A percentile compares a stretch with the other conserved stretches of the same genome.
phyloP scores from a whole-genome alignment of 2,113 vertebrate species.

The Phycodurus eques region DNA sequence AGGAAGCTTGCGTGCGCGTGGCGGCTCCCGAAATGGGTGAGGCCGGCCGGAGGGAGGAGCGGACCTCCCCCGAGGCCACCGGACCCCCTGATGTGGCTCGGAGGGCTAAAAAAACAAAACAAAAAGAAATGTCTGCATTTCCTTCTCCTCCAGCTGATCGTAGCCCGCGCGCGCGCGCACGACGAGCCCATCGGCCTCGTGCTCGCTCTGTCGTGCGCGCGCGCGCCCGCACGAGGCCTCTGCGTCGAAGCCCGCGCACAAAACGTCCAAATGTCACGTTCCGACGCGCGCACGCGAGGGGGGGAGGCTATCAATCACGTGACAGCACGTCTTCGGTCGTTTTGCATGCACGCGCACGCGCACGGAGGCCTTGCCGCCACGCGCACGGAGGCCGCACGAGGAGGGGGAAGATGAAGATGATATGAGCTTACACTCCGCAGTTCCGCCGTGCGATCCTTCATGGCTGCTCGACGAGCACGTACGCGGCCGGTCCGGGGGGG shows the following conservation, averaged over 20 bases:
- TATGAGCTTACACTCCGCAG: conserved; percentile 60
- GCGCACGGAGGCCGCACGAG: not conserved
- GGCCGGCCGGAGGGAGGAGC: conserved; percentile 18
- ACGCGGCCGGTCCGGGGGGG: conserved; percentile 31
- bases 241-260: conserved; percentile 28
- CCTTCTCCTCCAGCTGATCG: conserved; percentile 27
- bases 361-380: conserved; percentile 15
- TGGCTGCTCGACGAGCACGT: conserved; percentile 52
- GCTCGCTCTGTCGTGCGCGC: conserved; percentile 26
- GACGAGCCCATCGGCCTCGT: conserved; percentile 20
- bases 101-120: not conserved
- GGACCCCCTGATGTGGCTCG: conserved; percentile 1
- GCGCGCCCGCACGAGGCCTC: conserved; percentile 29
- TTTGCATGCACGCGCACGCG: conserved; percentile 31
- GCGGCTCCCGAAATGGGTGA: conserved; percentile 45
- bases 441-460: conserved; percentile 71
- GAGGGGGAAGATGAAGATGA: conserved; percentile 12
- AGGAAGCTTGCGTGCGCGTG: conserved; percentile 13
- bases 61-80: not conserved
- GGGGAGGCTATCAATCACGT: not conserved
- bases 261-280: conserved; percentile 1
- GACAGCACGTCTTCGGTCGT: not conserved
- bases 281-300: not conserved
- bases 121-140: conserved; percentile 49
- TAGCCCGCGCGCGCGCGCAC: conserved; percentile 21